Conservation (phyloP, 2,797 vertebrate species). For the Otolemur crassicaudatus region DNA sequence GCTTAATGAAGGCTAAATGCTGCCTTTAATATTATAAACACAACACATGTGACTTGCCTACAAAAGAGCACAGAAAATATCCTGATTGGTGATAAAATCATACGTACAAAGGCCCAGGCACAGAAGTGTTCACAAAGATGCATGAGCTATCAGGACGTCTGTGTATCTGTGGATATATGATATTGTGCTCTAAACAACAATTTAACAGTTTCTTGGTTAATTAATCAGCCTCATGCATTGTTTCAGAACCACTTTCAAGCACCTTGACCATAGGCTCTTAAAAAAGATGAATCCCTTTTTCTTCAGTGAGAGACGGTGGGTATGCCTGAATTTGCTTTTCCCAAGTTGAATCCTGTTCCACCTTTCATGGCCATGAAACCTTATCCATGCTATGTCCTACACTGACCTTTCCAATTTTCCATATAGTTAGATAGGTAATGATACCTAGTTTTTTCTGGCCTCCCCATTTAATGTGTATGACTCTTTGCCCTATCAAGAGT, state of each 20-base stretch:
- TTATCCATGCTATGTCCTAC: background rate
- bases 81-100: background rate
- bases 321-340: background rate
- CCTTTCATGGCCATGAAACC: background rate
- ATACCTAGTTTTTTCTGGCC: background rate
- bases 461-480: background rate
- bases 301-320: background rate
- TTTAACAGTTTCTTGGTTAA: background rate
- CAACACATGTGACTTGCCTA: background rate
- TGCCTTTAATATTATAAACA: slow-evolving; percentile 37
- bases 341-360: background rate
- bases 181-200: background rate
- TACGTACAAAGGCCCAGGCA: background rate
- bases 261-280: background rate
- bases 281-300: background rate
- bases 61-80: background rate
- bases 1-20: slow-evolving; percentile 28
- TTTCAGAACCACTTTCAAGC: background rate
- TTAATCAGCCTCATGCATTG: background rate
- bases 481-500: background rate
- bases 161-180: no score
- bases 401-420: background rate
- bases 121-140: background rate
- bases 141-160: background rate
- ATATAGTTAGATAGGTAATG: background rate